Evolutionary conservation across 2,888 invertebrate genomes (phyloP), one percentile per base, ranked within the genome.

Genomic region (Ochropleura leucogaster): DNA sequence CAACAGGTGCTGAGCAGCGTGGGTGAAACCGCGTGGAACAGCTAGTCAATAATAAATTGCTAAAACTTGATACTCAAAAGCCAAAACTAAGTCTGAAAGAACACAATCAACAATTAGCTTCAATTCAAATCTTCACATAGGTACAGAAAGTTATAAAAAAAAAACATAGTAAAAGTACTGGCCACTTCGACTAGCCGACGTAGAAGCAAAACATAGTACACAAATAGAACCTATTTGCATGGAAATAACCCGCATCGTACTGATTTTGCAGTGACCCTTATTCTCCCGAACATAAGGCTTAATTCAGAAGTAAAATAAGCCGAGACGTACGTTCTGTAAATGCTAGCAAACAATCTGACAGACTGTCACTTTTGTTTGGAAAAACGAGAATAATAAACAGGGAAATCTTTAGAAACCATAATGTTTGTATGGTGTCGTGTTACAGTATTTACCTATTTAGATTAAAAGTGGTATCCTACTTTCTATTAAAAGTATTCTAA

Each of bases 201-300:
- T 42, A 72, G 57, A 71, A 70, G 74, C 59, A n/a, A 72, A 47
- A 81, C 82, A 72, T 59, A 60, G 67, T 57, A 69, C 76, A 80
- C 49, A 80, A 85, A 82, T 76, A 75, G 68, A 66, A 62, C 47
- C 60, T 71, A 86, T 86, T 86, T 85, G 79, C 86, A 86, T 86
- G 75, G 83, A 86, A 86, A 85, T 83, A 68, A 70, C 65, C 73
- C 55, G 69, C 69, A 20, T 55, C 49, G 60, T 66, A 63, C 74
- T 9, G 40, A 59, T 59, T 16, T 59, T 59, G 9, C 40, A 59
- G 40, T 59, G 59, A 16, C 59, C 59, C 40, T 40, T 59, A 59
- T 40, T 30, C 59, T 16, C 8, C 16, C 16, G 0, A 0, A 0
- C 0, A 40, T 59, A 59, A 59, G 40, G 16, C 9, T 59, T 8